Conservation (phyloP, 92 coral and sea anemone genomes). For the Phenganax marumi region DNA sequence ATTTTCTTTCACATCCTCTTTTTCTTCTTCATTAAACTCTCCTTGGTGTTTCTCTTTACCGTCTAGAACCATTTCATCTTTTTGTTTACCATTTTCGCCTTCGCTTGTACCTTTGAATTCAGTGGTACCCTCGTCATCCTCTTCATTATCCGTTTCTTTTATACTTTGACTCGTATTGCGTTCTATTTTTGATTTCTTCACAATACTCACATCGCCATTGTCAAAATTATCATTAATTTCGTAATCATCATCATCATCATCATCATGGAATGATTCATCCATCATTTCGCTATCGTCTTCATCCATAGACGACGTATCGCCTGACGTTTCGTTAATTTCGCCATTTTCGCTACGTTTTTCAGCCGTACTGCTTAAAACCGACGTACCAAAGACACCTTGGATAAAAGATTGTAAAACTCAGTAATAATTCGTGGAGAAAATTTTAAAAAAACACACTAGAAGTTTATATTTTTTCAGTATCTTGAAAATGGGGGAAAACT, state of each 20-base stretch:
- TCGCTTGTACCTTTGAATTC: background rate
- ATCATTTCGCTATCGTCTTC: background rate
- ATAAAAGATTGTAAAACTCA: too few relatives aligned
- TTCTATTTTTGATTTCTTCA: conserved; percentile 11
- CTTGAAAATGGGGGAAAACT: too few relatives aligned
- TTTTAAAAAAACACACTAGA: too few relatives aligned
- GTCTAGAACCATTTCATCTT: background rate
- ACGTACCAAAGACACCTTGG: too few relatives aligned
- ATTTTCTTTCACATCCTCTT: background rate
- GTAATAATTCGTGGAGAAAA: too few relatives aligned
- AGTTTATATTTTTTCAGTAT: too few relatives aligned
- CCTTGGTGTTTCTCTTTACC: background rate
- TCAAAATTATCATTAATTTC: background rate
- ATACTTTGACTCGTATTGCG: background rate
- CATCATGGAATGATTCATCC: background rate
- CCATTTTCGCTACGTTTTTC: background rate
- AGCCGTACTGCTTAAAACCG: background rate
- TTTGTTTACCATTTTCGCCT: background rate
- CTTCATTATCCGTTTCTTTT: background rate
- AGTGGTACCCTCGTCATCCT: background rate
- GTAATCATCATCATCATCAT: background rate
- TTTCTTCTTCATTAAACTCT: background rate
- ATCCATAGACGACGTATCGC: conserved; percentile 13
- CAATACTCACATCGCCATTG: background rate
- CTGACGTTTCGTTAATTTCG: conserved; percentile 15